These are phyloP conservation scores for Reinhardtius hippoglossoides DNA, from an alignment of 2,113 vertebrate species.

Conservation along the genomic window DNA sequence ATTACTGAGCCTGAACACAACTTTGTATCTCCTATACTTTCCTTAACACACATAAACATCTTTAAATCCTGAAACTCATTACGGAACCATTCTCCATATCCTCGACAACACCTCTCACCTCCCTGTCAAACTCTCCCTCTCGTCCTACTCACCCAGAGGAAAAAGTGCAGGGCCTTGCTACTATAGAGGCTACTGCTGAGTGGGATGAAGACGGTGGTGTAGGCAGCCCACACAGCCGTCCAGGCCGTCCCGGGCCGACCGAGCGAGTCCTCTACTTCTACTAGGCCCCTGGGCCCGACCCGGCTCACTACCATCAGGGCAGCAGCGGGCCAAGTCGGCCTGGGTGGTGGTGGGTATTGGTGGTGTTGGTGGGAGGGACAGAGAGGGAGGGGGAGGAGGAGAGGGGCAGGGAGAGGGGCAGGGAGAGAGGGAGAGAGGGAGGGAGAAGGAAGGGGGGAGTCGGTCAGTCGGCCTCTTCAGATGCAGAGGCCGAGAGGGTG, in stretches of 20 bases:
- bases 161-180: conserved; percentile 84
- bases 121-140: neutral
- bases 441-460: conserved; percentile 51
- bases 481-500: conserved; percentile 40
- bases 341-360: conserved; percentile 2
- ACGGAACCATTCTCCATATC: neutral
- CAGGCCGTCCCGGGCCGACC: conserved; percentile 62
- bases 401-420: conserved; percentile 41
- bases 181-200: conserved; percentile 84
- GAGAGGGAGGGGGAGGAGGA: conserved; percentile 37
- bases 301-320: conserved; percentile 77
- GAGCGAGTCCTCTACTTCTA: conserved; percentile 65
- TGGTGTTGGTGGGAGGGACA: conserved; percentile 51
- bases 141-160: conserved; percentile 82
- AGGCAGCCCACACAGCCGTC: conserved; percentile 78
- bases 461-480: conserved; percentile 53
- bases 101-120: neutral
- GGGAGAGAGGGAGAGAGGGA: conserved; percentile 10
- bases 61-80: neutral
- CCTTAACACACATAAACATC: neutral
- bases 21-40: neutral
- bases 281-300: conserved; percentile 78
- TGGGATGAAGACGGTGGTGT: conserved; percentile 85
- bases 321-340: conserved; percentile 55
- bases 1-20: neutral